These are phyloP conservation scores for Gallinago media DNA, from an alignment of 2,113 vertebrate species.

Conservation along the genomic window DNA sequence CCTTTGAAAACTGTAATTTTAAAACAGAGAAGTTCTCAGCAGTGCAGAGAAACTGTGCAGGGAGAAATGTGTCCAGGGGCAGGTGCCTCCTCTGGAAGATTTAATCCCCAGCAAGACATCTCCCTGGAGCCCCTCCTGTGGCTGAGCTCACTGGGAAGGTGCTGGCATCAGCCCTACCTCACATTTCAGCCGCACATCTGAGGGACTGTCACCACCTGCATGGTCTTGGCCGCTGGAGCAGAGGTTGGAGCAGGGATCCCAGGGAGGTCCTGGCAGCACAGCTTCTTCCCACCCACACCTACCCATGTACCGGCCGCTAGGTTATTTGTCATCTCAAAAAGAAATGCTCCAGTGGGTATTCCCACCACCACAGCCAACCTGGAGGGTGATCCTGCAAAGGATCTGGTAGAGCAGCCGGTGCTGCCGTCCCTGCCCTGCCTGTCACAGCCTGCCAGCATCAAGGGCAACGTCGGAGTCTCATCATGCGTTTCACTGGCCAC, in stretches of 20 bases:
- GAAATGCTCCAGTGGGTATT: background rate
- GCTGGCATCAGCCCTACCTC: background rate
- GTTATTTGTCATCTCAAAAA: background rate
- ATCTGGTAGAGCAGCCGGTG: rapidly evolving
- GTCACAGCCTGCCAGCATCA: background rate
- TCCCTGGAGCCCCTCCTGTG: background rate
- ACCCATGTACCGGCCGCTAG: rapidly evolving
- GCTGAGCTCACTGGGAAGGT: background rate
- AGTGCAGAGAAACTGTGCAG: background rate
- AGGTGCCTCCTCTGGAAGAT: background rate
- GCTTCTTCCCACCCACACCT: background rate
- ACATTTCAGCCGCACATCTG: background rate
- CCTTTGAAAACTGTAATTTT: background rate
- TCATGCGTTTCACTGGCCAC: background rate
- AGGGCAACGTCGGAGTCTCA: background rate
- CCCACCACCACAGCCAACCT: background rate
- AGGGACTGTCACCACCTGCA: background rate
- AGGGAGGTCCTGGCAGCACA: background rate
- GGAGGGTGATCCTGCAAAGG: background rate
- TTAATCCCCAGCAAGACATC: background rate
- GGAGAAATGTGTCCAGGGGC: rapidly evolving
- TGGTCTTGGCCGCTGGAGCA: background rate
- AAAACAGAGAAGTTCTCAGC: background rate
- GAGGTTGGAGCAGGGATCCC: background rate
- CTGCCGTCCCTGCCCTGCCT: background rate